These are phyloP conservation scores for Catagonus wagneri DNA, from an alignment of 2,113 vertebrate species.

Conservation along the genomic window DNA sequence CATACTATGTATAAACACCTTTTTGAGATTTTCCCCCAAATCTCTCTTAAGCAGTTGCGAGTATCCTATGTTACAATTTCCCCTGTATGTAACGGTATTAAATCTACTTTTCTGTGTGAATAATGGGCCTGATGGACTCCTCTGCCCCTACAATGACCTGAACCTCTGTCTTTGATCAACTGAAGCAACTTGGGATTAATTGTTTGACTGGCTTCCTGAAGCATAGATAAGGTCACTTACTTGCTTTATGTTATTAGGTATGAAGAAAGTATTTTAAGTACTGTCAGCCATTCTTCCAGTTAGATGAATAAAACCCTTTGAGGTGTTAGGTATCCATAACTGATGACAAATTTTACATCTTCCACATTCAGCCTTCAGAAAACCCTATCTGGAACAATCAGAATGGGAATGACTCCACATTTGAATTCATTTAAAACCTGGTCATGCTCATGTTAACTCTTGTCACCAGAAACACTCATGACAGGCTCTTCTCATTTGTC, in stretches of 20 bases:
- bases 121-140: conserved; percentile 91
- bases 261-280: conserved; percentile 96
- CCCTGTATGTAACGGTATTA: conserved; percentile 91
- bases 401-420: conserved; percentile 93
- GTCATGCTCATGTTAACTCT: conserved; percentile 93
- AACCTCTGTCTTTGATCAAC: conserved; percentile 93
- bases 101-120: conserved; percentile 89
- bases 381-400: conserved; percentile 92
- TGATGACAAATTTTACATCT: conserved; percentile 98
- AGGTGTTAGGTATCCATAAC: conserved; percentile 97
- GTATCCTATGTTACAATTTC: conserved; percentile 90
- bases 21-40: conserved; percentile 91
- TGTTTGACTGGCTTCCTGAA: conserved; percentile 94
- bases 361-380: conserved; percentile 94
- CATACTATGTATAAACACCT: conserved; percentile 86
- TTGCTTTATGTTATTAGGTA: conserved; percentile 94
- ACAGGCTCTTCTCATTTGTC: conserved; percentile 93
- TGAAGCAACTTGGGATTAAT: conserved; percentile 94
- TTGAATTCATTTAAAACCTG: conserved; percentile 95
- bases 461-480: conserved; percentile 94
- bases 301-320: conserved; percentile 94
- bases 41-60: conserved; percentile 89
- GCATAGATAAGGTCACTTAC: conserved; percentile 93
- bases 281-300: conserved; percentile 94
- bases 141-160: conserved; percentile 91